Evolutionary conservation across 2,888 invertebrate genomes (phyloP).

Genomic region (Pollenia griseotomentosa): DNA sequence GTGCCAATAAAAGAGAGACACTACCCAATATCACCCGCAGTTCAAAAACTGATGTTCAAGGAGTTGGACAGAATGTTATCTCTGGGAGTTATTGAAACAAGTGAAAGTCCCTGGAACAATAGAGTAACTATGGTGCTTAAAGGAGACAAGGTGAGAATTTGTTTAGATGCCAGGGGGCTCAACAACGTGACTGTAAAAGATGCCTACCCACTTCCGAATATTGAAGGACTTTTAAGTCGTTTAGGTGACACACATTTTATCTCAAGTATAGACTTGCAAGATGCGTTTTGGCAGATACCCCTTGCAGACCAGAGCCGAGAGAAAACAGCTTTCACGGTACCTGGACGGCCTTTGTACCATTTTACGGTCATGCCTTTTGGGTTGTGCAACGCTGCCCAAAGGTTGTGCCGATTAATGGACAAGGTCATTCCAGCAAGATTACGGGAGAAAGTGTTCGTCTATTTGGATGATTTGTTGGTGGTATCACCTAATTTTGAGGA

Average conservation of each 20-base stretch:
- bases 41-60: too few relatives aligned
- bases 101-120: background rate
- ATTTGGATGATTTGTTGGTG: background rate
- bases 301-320: background rate
- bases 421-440: background rate
- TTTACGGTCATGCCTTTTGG: slow-evolving; percentile 37
- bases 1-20: background rate
- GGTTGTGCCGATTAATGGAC: slow-evolving; percentile 5
- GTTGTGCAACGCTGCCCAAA: slow-evolving; percentile 28
- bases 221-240: too few relatives aligned
- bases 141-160: too few relatives aligned
- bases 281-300: slow-evolving; percentile 12
- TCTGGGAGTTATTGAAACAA: background rate
- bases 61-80: slow-evolving; percentile 4
- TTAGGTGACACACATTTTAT: background rate
- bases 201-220: background rate
- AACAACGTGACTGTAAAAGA: background rate
- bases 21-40: too few relatives aligned
- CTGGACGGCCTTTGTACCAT: background rate
- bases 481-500: background rate
- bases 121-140: too few relatives aligned
- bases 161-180: too few relatives aligned
- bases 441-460: background rate
- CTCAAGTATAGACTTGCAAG: background rate
- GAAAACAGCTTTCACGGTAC: slow-evolving; percentile 16